Evolutionary conservation across 2,113 vertebrate species (phyloP).

Genomic region (Pygoscelis adeliae): DNA sequence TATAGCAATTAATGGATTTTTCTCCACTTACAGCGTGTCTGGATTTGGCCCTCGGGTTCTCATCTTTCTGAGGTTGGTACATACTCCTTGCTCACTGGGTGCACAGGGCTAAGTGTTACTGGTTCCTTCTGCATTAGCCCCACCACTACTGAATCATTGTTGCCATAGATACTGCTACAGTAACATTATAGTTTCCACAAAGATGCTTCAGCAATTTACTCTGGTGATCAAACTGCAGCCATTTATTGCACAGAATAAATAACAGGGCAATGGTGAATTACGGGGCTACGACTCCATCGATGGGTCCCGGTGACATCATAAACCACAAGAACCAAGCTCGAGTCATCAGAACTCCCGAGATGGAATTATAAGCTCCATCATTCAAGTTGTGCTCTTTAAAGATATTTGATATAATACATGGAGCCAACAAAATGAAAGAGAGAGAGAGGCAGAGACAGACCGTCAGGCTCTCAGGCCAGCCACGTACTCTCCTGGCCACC

Average conservation of each 20-base stretch:
- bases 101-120: background rate
- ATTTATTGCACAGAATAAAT: slow-evolving; percentile 62
- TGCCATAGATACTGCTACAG: slow-evolving; percentile 18
- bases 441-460: slow-evolving; percentile 24
- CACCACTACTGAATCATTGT: background rate
- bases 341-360: slow-evolving; percentile 43
- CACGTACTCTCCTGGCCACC: background rate
- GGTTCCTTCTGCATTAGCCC: background rate
- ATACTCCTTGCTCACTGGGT: background rate
- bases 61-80: background rate
- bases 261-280: slow-evolving; percentile 48
- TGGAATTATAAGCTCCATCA: slow-evolving; percentile 47
- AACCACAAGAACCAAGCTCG: slow-evolving; percentile 60
- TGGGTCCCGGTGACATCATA: slow-evolving; percentile 52
- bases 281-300: slow-evolving; percentile 57
- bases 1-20: background rate
- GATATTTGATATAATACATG: background rate
- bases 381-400: slow-evolving; percentile 31
- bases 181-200: slow-evolving; percentile 57
- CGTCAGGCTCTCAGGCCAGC: background rate
- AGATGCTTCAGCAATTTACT: slow-evolving; percentile 64
- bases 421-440: slow-evolving; percentile 6
- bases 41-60: background rate
- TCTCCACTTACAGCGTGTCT: background rate
- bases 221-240: slow-evolving; percentile 64